phyloP scores from a whole-genome alignment of 2,888 invertebrate species.

The Galerucella calmariensis region DNA sequence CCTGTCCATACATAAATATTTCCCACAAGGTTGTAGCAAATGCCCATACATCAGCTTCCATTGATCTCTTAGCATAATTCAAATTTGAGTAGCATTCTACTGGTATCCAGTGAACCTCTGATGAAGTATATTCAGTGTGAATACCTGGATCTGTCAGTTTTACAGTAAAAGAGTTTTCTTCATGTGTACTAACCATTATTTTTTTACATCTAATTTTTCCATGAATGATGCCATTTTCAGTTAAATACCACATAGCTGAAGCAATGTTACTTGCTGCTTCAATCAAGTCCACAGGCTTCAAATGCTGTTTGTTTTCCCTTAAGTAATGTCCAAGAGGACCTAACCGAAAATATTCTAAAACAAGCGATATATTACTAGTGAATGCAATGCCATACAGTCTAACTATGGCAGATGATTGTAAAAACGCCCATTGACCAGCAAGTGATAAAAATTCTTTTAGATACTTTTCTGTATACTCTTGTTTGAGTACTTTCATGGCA shows the following conservation, averaged over 20 bases:
- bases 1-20: conserved; percentile 83
- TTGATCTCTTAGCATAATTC: conserved; percentile 74
- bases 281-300: conserved; percentile 78
- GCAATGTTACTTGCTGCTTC: conserved; percentile 86
- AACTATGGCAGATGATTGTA: conserved; percentile 81
- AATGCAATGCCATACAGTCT: conserved; percentile 82
- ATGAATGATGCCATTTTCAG: conserved; percentile 84
- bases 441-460: conserved; percentile 81
- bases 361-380: conserved; percentile 81
- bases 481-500: conserved; percentile 82
- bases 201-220: conserved; percentile 87
- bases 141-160: conserved; percentile 89
- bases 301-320: conserved; percentile 64
- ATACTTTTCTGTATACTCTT: conserved; percentile 71
- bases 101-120: conserved; percentile 90
- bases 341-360: conserved; percentile 81
- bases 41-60: conserved; percentile 89
- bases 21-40: conserved; percentile 94
- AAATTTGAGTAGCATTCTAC: conserved; percentile 81
- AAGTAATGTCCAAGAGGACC: conserved; percentile 83
- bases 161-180: conserved; percentile 76
- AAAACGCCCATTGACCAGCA: conserved; percentile 81
- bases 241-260: conserved; percentile 86
- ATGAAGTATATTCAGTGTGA: conserved; percentile 68
- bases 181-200: conserved; percentile 80